phyloP scores from a whole-genome alignment of 2,888 invertebrate species.

The Aspidiotus rigidus region DNA sequence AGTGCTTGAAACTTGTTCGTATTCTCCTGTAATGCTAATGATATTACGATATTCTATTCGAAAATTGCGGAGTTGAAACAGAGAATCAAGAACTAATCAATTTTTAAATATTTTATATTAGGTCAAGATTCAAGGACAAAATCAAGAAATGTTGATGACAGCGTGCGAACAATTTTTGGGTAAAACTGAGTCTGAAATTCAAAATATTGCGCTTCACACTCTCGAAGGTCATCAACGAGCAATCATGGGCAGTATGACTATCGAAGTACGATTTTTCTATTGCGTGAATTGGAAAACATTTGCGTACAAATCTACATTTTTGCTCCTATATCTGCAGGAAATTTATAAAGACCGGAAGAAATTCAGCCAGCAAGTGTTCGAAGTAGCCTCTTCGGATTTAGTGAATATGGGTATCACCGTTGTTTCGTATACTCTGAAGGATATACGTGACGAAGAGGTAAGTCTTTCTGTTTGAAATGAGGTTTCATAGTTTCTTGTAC shows the following conservation, averaged over 20 bases:
- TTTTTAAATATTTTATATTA: slow-evolving; percentile 41
- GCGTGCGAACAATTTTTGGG: slow-evolving; percentile 92
- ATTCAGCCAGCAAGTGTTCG: slow-evolving; percentile 88
- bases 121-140: slow-evolving; percentile 83
- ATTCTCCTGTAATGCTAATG: too few species aligned
- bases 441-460: slow-evolving; percentile 91
- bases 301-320: slow-evolving; percentile 24
- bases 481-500: not conserved
- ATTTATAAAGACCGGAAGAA: slow-evolving; percentile 93
- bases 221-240: slow-evolving; percentile 89
- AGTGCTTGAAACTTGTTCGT: too few species aligned
- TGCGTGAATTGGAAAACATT: not conserved
- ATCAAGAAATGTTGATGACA: slow-evolving; percentile 77
- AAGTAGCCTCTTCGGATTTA: slow-evolving; percentile 87
- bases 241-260: slow-evolving; percentile 95
- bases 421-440: slow-evolving; percentile 87
- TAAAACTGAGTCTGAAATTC: slow-evolving; percentile 77
- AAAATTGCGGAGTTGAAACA: too few species aligned
- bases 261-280: slow-evolving; percentile 52
- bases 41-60: too few species aligned
- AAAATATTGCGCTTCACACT: slow-evolving; percentile 82
- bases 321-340: slow-evolving; percentile 48
- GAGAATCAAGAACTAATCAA: too few species aligned
- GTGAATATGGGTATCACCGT: slow-evolving; percentile 96
- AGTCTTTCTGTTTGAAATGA: slow-evolving; percentile 38